phyloP scores from a whole-genome alignment of 2,113 vertebrate genomes.

The Actinemys pallida region DNA sequence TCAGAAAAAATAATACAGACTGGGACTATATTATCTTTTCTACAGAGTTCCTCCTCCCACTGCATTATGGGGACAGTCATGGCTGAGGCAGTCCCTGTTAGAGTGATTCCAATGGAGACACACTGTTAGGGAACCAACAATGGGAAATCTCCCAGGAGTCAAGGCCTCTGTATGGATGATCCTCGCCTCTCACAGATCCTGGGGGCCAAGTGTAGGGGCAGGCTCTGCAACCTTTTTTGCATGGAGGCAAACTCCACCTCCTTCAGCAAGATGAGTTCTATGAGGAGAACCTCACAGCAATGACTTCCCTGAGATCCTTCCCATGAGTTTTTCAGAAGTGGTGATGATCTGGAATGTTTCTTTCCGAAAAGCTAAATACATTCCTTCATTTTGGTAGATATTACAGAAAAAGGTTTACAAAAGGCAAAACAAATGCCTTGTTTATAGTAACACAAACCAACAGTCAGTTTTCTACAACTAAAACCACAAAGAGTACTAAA shows the following conservation, averaged over 20 bases:
- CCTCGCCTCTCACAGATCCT: accelerated
- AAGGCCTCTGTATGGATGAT: accelerated
- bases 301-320: not conserved
- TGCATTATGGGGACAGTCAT: not conserved
- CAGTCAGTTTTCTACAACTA: not conserved
- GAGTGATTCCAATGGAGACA: not conserved
- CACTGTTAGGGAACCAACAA: not conserved
- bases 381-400: not conserved
- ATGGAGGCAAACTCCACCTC: not conserved
- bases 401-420: not conserved
- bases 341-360: not conserved
- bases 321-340: accelerated
- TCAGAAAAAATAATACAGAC: not conserved
- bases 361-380: not conserved
- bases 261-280: not conserved
- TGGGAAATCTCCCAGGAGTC: accelerated
- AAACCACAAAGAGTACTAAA: slow-evolving; percentile 9
- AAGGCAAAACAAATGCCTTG: not conserved
- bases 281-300: not conserved
- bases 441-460: not conserved
- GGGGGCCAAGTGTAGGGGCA: not conserved
- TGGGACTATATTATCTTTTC: no score
- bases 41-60: not conserved
- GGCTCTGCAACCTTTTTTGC: not conserved
- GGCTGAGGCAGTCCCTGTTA: not conserved